Percentiles rank a stretch among this genome's conserved stretches.
phyloP scores from a whole-genome alignment of 2,888 invertebrate species.

The Salpingus planirostris region DNA sequence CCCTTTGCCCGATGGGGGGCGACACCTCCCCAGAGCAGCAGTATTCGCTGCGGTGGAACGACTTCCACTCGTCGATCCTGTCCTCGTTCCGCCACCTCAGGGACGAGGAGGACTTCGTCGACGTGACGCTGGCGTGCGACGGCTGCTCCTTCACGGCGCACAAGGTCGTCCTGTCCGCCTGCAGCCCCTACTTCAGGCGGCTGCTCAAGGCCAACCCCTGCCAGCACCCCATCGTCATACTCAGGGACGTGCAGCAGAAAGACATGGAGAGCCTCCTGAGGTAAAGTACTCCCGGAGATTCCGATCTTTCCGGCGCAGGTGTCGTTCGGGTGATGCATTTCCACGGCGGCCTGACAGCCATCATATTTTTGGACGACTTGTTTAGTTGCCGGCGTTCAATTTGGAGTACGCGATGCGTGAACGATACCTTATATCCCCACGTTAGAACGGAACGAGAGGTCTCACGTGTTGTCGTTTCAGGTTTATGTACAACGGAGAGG shows the following conservation, averaged over 20 bases:
- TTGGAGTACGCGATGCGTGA: slow-evolving; percentile 8
- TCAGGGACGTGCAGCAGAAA: slow-evolving; percentile 75
- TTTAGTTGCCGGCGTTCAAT: slow-evolving; percentile 6
- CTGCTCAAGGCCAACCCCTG: slow-evolving; percentile 84
- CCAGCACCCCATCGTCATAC: slow-evolving; percentile 82
- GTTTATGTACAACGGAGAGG: slow-evolving; percentile 90
- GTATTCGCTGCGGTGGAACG: slow-evolving; percentile 91
- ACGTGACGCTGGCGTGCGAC: slow-evolving; percentile 88
- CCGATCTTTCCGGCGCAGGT: slow-evolving; percentile 8
- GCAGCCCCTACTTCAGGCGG: slow-evolving; percentile 85
- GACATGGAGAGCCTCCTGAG: slow-evolving; percentile 81
- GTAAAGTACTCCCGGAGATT: slow-evolving; percentile 35
- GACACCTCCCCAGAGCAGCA: slow-evolving; percentile 64
- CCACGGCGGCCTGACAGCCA: slow-evolving; percentile 16
- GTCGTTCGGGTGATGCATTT: slow-evolving; percentile 10
- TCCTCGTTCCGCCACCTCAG: slow-evolving; percentile 81
- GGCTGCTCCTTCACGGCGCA: slow-evolving; percentile 83
- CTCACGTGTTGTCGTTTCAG: slow-evolving; percentile 36
- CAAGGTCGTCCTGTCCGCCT: slow-evolving; percentile 83
- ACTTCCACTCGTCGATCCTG: slow-evolving; percentile 85
- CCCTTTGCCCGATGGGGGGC: slow-evolving; percentile 50
- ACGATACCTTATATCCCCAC: slow-evolving; percentile 1
- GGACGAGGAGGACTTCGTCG: slow-evolving; percentile 88
- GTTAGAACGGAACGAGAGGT: background rate
- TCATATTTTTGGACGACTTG: slow-evolving; percentile 17